These are phyloP conservation scores for Rhinolophus ferrumequinum DNA, from an alignment of 2,113 vertebrate species.

Conservation along the genomic window DNA sequence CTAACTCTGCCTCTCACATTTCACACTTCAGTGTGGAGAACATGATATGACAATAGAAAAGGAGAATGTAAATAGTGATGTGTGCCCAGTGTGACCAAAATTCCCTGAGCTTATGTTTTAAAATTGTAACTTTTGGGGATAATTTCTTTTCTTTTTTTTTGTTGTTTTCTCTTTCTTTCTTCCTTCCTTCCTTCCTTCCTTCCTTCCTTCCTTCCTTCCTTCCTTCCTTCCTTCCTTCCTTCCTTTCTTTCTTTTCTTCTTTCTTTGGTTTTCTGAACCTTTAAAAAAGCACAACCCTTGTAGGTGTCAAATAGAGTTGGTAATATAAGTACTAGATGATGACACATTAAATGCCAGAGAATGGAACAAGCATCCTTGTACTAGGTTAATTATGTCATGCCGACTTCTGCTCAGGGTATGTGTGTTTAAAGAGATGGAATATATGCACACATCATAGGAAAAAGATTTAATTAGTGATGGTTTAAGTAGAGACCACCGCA, in stretches of 20 bases:
- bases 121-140: not conserved
- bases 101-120: not conserved
- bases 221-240: not conserved
- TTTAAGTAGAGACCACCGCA: not conserved
- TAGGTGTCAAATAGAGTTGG: not conserved
- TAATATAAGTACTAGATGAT: not conserved
- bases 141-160: not conserved
- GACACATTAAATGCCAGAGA: not conserved
- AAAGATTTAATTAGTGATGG: not conserved
- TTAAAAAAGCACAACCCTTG: not conserved
- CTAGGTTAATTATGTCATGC: not conserved
- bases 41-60: not conserved
- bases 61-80: not conserved
- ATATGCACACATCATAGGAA: not conserved
- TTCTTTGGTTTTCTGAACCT: not conserved
- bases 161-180: not conserved
- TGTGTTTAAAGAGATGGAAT: not conserved
- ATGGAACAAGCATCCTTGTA: not conserved
- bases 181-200: not conserved
- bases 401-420: not conserved
- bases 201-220: not conserved
- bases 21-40: not conserved
- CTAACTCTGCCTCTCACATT: not conserved
- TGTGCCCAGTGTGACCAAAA: not conserved
- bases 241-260: not conserved